phyloP scores from a whole-genome alignment of 2,888 invertebrate species.

The Phorcus lineatus region DNA sequence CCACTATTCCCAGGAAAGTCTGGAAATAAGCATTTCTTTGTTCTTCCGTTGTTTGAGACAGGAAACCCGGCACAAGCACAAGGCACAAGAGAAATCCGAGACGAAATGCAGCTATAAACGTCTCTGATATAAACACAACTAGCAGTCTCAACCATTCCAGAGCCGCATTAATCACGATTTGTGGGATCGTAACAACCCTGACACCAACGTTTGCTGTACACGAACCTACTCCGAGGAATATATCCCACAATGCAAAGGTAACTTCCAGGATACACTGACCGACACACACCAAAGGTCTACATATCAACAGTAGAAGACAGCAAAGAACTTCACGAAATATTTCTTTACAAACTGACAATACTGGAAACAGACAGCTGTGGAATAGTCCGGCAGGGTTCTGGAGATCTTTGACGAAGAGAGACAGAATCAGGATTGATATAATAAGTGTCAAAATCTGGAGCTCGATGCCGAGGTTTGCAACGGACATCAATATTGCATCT shows the following conservation, averaged over 20 bases:
- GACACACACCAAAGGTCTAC: neutral
- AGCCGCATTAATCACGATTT: neutral
- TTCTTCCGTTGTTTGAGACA: neutral
- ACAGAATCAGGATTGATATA: neutral
- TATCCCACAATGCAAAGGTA: neutral
- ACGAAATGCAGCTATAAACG: neutral
- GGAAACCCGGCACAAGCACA: neutral
- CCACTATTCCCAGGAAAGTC: neutral
- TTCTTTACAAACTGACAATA: neutral
- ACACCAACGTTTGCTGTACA: neutral
- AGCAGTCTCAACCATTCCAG: neutral
- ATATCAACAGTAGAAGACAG: neutral
- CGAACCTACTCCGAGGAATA: neutral
- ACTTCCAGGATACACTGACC: conserved; percentile 16
- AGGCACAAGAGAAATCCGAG: neutral
- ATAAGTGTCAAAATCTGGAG: neutral
- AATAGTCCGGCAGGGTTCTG: neutral
- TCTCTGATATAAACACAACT: neutral
- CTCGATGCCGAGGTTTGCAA: neutral
- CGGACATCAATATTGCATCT: too few species aligned
- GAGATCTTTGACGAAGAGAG: conserved; percentile 1
- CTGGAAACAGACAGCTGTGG: conserved; percentile 2
- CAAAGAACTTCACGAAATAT: neutral
- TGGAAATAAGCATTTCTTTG: neutral
- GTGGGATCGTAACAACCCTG: neutral